A percentile compares a stretch with the other conserved stretches of the same genome.
Evolutionary conservation across 2,888 invertebrate species (phyloP).

Genomic region (Pyrrhosoma nymphula): DNA sequence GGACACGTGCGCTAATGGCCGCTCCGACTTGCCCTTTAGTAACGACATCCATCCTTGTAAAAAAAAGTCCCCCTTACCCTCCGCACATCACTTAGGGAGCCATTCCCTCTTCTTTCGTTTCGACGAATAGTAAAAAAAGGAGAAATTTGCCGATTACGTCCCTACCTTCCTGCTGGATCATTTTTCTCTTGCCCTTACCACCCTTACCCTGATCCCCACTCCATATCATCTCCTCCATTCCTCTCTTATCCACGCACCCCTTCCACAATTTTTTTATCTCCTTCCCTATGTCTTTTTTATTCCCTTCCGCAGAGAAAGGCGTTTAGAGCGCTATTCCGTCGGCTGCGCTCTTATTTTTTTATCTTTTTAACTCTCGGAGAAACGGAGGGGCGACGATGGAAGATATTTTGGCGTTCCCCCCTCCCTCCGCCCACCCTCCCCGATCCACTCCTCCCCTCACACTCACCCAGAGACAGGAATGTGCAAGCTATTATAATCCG

Average conservation of each 20-base stretch:
- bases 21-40: neutral
- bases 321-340: neutral
- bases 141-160: neutral
- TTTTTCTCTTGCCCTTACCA: neutral
- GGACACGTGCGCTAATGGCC: neutral
- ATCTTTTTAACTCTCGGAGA: neutral
- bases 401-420: neutral
- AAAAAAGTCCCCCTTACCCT: neutral
- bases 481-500: constrained; percentile 30
- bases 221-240: too few relatives aligned
- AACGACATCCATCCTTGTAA: neutral
- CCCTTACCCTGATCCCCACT: neutral
- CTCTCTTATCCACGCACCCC: too few relatives aligned
- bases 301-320: neutral
- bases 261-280: neutral
- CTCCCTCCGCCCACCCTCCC: neutral
- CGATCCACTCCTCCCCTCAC: too few relatives aligned
- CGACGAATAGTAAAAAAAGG: neutral
- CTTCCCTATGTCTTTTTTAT: neutral
- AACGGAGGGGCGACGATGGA: neutral
- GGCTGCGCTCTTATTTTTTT: neutral
- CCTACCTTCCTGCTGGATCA: neutral
- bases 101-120: neutral
- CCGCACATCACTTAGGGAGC: neutral
- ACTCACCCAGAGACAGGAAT: neutral